These are phyloP conservation scores for Lepilemur ruficaudatus DNA, from an alignment of 2,797 vertebrate genomes.

Conservation along the genomic window DNA sequence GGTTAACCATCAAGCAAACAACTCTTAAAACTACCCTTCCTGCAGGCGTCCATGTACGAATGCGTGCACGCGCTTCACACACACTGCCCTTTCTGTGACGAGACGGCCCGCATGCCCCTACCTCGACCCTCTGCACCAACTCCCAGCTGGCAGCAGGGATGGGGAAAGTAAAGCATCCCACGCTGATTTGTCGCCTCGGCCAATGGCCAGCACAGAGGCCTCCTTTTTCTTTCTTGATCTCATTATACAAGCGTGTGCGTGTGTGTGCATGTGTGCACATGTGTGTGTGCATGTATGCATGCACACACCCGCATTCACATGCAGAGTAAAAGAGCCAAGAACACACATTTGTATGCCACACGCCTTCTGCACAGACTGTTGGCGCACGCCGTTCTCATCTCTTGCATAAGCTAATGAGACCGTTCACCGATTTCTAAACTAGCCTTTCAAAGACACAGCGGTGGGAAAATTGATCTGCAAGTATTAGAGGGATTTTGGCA, in stretches of 20 bases:
- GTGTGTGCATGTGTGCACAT: not conserved
- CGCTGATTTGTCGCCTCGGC: not conserved
- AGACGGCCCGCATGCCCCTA: not conserved
- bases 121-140: not conserved
- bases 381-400: not conserved
- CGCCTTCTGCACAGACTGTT: not conserved
- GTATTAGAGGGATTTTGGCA: not conserved
- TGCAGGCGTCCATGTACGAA: not conserved
- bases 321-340: not conserved
- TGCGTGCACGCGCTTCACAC: not conserved
- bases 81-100: not conserved
- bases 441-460: conserved; percentile 24
- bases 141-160: not conserved
- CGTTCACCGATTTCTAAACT: not conserved
- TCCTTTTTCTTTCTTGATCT: not conserved
- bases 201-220: not conserved
- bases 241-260: too few species aligned
- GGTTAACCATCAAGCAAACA: not conserved
- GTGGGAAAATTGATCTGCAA: conserved; percentile 4
- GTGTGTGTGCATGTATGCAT: not conserved
- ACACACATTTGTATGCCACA: not conserved
- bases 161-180: not conserved
- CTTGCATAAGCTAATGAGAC: conserved; percentile 31
- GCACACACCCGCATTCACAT: not conserved
- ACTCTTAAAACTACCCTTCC: not conserved